Evolutionary conservation across 2,797 vertebrate species (phyloP).

Genomic region (Pogoniulus pusillus): DNA sequence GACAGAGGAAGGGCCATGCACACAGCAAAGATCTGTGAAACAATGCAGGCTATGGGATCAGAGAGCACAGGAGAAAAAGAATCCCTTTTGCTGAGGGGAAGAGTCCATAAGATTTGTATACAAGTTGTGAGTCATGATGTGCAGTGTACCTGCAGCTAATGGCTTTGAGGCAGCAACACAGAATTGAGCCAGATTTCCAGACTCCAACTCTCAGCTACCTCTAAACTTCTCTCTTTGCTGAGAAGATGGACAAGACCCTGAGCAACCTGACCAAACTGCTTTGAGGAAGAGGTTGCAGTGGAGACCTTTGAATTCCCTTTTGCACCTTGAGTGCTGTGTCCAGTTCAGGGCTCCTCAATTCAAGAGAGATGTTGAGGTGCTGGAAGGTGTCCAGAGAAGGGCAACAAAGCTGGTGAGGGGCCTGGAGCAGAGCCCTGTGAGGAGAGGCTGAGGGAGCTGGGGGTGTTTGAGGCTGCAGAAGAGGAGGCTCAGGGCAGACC

Average conservation of each 20-base stretch:
- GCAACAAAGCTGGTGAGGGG: too few species aligned
- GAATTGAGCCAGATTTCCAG: neutral
- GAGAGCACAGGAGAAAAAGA: neutral
- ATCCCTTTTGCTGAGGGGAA: neutral
- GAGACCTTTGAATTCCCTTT: neutral
- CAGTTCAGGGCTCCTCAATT: too few species aligned
- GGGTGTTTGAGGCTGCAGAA: too few species aligned
- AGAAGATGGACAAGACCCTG: neutral
- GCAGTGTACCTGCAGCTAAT: neutral
- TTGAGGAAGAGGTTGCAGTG: neutral
- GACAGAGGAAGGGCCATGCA: neutral
- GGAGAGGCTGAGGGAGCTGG: too few species aligned
- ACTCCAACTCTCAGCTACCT: neutral
- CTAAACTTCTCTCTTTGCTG: neutral
- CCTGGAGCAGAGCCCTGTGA: too few species aligned
- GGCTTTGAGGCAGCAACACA: fast-evolving
- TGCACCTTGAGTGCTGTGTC: too few species aligned
- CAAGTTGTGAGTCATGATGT: neutral
- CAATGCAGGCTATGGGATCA: neutral
- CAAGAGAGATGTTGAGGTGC: too few species aligned
- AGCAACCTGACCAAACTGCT: neutral
- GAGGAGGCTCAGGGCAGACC: too few species aligned
- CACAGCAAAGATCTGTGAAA: neutral
- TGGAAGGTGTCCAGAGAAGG: too few species aligned
- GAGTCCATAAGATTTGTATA: neutral